Evolutionary conservation across 1,140 invertebrate genomes (phyloP), one percentile per base, ranked within the genome.

Genomic region (Lamellibrachia luymesi): DNA sequence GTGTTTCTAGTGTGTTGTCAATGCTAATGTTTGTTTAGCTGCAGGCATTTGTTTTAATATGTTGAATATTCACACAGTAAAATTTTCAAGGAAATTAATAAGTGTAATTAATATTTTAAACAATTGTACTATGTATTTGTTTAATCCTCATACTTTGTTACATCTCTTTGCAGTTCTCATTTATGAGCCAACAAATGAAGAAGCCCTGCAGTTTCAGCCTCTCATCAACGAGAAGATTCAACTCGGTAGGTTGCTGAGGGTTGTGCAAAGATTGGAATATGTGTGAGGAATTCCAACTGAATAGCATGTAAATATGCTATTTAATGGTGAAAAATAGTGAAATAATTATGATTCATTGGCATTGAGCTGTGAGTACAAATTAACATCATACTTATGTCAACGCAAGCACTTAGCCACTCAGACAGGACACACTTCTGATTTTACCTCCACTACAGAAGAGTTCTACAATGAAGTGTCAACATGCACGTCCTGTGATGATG

Each of bases 191-290:
- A 93, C 94, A 7, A 94, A 96, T 92, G 56, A 94, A 92, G 95
- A 95, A 91, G 95, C 95, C 8, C 92, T 95, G 90, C 94, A 94
- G 89, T 96, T 96, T 80, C 94, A 94, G 51, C 95, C 95, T 51
- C 92, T 96, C 38, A 95, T 96, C 92, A 93, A 95, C 90, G 95
- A 95, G 90, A 96, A 95, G 92, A 94, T 95, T 49, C 92, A 94
- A 90, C 93, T 94, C 90, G 95, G 95, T 95, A 93, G 94, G 94
- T 94, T 25, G 51, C 38, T 27, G 22, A 91, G n/a, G 92, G 50
- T 93, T 17, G 7, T 7, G 22, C 38, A 92, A 91, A 50, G 50
- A 25, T 90, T 7, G 22, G 50, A 93, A 51, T 92, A 50, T 89
- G n/a, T 90, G 91, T 56, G 52, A 56, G 52, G 6, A 56, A 56